Base-by-base conservation (phyloP, 2,113 vertebrate species). In the Lepisosteus osseus region DNA sequence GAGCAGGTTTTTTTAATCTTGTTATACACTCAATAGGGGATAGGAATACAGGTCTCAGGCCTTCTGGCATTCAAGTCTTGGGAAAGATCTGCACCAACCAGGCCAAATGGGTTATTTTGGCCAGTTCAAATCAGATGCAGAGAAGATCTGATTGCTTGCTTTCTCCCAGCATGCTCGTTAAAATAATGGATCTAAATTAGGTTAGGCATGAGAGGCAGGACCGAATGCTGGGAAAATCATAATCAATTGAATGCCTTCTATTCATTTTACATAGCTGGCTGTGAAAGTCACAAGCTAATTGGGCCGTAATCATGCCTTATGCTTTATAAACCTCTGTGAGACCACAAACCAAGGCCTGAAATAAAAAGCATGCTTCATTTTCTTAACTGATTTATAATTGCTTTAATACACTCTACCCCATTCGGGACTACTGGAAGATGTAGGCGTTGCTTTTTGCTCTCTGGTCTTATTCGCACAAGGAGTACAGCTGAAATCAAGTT, bases 171-270 rank as follows among this genome's bases (percentile, higher is more conserved):
- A 15, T n/a, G 44, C 5, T 43, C 65, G 61, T 68, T 73, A 62
- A 17, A 56, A 62, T 73, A 73, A 73, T 68, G 72, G 72, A 73
- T 57, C 12, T 62, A 73, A 65, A 73, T 15, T 6, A 15, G 43
- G 12, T 17, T 68, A 11, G 54, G 56, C 40, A 61, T n/a, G 65
- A 55, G 61, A 67, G 55, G 64, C 57, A 62, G 55, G 57, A 61
- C 66, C 54, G 7, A 17, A 73, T 40, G 57, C 65, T 54, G 56
- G 61, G 65, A 73, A 57, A 61, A 61, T 54, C 65, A 45, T 61
- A 73, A 67, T 73, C 72, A 67, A 61, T 65, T 65, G 51, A 62
- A 68, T 54, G 72, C 57, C 72, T 68, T 73, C 57, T 68, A 68
- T 73, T 73, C 72, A 73, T 73, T 73, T 61, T 44, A 15, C 57